phyloP scores from a whole-genome alignment of 2,113 vertebrate genomes.

The Hemiscyllium ocellatum region DNA sequence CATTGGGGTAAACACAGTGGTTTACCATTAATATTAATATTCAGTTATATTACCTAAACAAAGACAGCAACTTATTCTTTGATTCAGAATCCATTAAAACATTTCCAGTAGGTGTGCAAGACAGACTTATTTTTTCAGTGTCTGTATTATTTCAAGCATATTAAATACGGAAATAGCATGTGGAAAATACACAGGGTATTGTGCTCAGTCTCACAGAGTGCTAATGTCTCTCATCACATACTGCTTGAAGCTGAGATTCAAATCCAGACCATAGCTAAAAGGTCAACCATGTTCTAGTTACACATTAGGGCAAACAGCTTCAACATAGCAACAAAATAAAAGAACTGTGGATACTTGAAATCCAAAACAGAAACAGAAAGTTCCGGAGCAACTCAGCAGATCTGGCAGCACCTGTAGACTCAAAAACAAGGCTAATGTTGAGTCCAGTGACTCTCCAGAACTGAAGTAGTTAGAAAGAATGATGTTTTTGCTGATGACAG shows the following conservation, averaged over 20 bases:
- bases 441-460: too few species aligned
- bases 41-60: neutral
- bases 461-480: too few species aligned
- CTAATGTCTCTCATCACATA: neutral
- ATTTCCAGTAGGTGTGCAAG: neutral
- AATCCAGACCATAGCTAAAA: neutral
- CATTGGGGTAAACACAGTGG: neutral
- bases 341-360: too few species aligned
- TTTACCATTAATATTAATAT: neutral
- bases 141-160: neutral
- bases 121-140: neutral
- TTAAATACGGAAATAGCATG: neutral
- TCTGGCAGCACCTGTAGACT: too few species aligned
- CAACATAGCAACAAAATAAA: too few species aligned
- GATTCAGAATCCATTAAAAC: neutral
- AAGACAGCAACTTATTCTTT: neutral
- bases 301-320: neutral
- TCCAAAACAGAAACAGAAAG: too few species aligned
- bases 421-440: too few species aligned
- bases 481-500: too few species aligned
- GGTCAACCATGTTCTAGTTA: neutral
- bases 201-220: neutral
- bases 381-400: too few species aligned
- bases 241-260: neutral
- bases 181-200: slow-evolving; percentile 16